Conservation (phyloP, 2,888 invertebrate genomes). For the Dynastes hyllus region DNA sequence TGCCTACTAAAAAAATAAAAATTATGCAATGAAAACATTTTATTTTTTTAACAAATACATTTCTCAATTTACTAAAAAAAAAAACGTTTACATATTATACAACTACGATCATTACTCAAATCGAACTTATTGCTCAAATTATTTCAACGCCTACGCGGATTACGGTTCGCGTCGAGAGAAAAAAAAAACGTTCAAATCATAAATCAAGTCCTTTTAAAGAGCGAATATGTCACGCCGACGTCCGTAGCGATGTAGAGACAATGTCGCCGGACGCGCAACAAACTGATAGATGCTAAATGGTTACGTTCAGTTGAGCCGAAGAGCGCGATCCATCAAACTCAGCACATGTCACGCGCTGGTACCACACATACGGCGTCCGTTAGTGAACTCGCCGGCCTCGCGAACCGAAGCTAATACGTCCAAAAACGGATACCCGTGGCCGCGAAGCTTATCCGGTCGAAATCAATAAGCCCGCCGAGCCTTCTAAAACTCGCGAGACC, state of each 20-base stretch:
- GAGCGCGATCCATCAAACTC: slow-evolving; percentile 58
- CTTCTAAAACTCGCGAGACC: slow-evolving; percentile 63
- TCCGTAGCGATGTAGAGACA: slow-evolving; percentile 1
- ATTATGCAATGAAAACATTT: no score
- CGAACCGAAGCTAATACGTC: slow-evolving; percentile 53
- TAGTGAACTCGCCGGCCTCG: slow-evolving; percentile 26
- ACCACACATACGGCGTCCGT: slow-evolving; percentile 54
- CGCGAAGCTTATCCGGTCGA: slow-evolving; percentile 60
- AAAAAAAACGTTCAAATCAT: neutral
- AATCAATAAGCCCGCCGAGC: slow-evolving; percentile 65
- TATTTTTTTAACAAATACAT: no score
- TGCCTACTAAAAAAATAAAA: no score
- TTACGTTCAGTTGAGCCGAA: slow-evolving; percentile 46
- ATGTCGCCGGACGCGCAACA: slow-evolving; percentile 7
- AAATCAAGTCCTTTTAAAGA: slow-evolving; percentile 13
- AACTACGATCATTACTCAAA: no score
- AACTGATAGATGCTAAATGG: slow-evolving; percentile 37
- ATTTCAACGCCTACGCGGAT: neutral
- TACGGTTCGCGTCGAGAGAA: neutral
- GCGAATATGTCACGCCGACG: slow-evolving; percentile 19
- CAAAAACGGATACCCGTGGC: slow-evolving; percentile 49
- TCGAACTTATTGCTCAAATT: slow-evolving; percentile 1
- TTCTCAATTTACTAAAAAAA: no score
- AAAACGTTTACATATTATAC: no score
- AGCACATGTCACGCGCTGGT: slow-evolving; percentile 54